Evolutionary conservation across 1,140 invertebrate species (phyloP).

Genomic region (Drosophila grimshawi): DNA sequence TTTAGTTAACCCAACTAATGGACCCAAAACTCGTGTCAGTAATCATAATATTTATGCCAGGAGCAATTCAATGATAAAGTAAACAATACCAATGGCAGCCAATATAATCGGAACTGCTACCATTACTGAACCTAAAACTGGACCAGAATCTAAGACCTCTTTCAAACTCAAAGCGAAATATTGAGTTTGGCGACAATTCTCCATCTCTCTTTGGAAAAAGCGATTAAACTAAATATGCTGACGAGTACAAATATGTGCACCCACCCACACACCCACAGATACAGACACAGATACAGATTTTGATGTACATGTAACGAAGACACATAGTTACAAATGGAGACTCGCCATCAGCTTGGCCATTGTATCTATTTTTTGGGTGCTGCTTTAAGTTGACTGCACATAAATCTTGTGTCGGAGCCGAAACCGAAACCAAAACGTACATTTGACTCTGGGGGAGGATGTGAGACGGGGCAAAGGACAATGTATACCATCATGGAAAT

Average conservation of each 20-base stretch:
- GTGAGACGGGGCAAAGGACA: neutral
- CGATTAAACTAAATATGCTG: constrained; percentile 57
- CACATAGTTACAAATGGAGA: constrained; percentile 30
- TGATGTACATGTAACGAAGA: neutral
- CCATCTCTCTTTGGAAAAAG: constrained; percentile 11
- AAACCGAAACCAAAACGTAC: constrained; percentile 4
- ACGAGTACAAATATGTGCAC: constrained; percentile 24
- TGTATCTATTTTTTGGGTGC: constrained; percentile 21
- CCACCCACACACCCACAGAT: neutral
- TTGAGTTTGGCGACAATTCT: constrained; percentile 9
- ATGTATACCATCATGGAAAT: constrained; percentile 30
- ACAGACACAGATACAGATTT: constrained; percentile 3
- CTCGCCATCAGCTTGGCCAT: constrained; percentile 21
- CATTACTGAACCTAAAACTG: constrained; percentile 4
- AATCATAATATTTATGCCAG: constrained; percentile 41
- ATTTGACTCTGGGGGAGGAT: neutral
- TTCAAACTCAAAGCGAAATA: neutral
- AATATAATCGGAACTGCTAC: constrained; percentile 11
- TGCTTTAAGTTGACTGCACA: constrained; percentile 35
- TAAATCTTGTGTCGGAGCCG: constrained; percentile 32
- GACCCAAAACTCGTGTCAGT: neutral
- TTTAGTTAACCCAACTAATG: constrained; percentile 14
- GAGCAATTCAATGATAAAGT: constrained; percentile 48
- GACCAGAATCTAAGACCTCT: constrained; percentile 18
- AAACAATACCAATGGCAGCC: constrained; percentile 35